These are phyloP conservation scores for Porites australiensis DNA, from an alignment of 64 coral and sea anemone species.

Conservation along the genomic window DNA sequence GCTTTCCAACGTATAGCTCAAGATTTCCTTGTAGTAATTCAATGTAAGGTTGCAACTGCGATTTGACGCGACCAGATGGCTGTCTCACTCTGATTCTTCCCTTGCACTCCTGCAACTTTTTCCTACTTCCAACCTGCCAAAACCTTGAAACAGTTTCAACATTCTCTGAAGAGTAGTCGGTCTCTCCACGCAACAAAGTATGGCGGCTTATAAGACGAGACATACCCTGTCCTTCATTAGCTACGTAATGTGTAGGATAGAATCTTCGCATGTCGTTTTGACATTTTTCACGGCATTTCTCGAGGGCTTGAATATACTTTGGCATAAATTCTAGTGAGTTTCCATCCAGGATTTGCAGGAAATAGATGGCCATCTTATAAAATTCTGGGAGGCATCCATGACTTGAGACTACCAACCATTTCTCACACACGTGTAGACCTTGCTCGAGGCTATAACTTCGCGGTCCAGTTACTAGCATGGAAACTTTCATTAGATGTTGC, in stretches of 20 bases:
- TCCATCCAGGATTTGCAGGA: constrained; percentile 80
- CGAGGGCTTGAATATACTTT: constrained; percentile 30
- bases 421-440: constrained; percentile 53
- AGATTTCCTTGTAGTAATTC: constrained; percentile 83
- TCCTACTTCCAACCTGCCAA: constrained; percentile 69
- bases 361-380: constrained; percentile 82
- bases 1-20: constrained; percentile 84
- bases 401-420: constrained; percentile 33
- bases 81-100: constrained; percentile 75
- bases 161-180: constrained; percentile 10
- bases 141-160: constrained; percentile 55
- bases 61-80: constrained; percentile 5
- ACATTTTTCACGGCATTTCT: constrained; percentile 68
- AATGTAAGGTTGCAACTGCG: constrained; percentile 53
- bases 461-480: constrained; percentile 60
- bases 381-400: constrained; percentile 58
- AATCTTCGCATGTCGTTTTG: constrained; percentile 44
- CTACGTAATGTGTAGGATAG: constrained; percentile 61
- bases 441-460: constrained; percentile 58
- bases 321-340: constrained; percentile 21
- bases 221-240: constrained; percentile 81
- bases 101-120: constrained; percentile 79
- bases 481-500: constrained; percentile 77
- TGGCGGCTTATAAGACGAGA: constrained; percentile 62
- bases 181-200: constrained; percentile 49